phyloP scores from a whole-genome alignment of 2,113 vertebrate species.

The Crotalus viridis region DNA sequence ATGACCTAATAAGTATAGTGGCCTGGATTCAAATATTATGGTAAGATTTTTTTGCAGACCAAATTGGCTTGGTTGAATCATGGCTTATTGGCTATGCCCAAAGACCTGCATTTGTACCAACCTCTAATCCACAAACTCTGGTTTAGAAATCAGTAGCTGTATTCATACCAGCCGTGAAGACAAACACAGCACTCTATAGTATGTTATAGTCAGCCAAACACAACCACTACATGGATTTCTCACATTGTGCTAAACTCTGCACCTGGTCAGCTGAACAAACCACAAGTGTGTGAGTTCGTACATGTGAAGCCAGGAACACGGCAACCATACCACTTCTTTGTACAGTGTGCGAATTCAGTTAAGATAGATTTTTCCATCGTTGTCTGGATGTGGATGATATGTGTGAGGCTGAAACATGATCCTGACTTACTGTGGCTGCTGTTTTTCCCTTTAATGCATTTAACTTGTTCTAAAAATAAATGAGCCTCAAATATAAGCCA shows the following conservation, averaged over 20 bases:
- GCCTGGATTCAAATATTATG: background rate
- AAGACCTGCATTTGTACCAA: background rate
- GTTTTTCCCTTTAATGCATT: slow-evolving; percentile 10
- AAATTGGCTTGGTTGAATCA: background rate
- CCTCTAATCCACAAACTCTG: background rate
- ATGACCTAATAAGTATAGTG: background rate
- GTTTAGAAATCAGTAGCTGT: background rate
- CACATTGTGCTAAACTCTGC: background rate
- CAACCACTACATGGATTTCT: background rate
- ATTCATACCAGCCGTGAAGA: background rate
- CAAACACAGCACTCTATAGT: background rate
- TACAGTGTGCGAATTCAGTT: background rate
- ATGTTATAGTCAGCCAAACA: background rate
- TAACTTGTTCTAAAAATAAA: slow-evolving; percentile 18
- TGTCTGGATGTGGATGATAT: background rate
- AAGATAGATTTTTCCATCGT: background rate
- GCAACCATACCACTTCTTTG: background rate
- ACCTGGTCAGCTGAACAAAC: background rate
- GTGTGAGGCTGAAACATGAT: slow-evolving; percentile 2
- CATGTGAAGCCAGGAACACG: background rate
- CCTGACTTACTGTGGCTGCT: background rate
- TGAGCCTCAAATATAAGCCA: slow-evolving; percentile 22
- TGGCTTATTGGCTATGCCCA: background rate
- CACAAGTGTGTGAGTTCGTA: background rate
- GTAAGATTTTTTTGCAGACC: background rate